Conservation (phyloP, 2,113 vertebrate species). For the Microtus oregoni region DNA sequence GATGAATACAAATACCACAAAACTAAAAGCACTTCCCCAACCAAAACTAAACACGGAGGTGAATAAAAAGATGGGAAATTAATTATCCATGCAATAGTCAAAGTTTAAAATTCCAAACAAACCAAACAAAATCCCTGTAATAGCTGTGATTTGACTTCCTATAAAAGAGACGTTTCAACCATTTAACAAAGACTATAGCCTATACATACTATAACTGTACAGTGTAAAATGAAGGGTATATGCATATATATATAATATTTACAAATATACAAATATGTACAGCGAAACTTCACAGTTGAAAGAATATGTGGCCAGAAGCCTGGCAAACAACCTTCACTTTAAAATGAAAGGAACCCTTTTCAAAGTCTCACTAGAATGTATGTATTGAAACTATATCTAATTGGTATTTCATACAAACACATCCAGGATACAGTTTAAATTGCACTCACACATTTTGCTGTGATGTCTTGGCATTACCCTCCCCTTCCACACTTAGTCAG, state of each 20-base stretch:
- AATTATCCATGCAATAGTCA: conserved; percentile 80
- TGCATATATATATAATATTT: conserved; percentile 85
- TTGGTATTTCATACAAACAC: conserved; percentile 81
- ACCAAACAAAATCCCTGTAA: conserved; percentile 23
- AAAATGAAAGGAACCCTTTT: conserved; percentile 73
- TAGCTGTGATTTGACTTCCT: conserved; percentile 71
- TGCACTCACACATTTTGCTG: conserved; percentile 63
- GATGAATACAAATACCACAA: conserved; percentile 87
- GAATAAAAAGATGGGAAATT: conserved; percentile 82
- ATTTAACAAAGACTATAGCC: conserved; percentile 75
- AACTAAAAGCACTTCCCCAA: conserved; percentile 79
- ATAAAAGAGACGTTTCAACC: conserved; percentile 72
- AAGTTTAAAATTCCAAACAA: conserved; percentile 65
- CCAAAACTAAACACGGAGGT: conserved; percentile 73
- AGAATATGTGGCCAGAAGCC: conserved; percentile 77
- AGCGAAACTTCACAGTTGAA: conserved; percentile 85
- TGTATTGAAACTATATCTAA: conserved; percentile 83
- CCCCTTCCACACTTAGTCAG: conserved; percentile 45
- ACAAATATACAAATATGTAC: conserved; percentile 88
- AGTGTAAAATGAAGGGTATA: conserved; percentile 84
- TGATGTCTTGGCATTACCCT: conserved; percentile 72
- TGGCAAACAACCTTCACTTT: conserved; percentile 76
- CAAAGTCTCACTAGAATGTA: conserved; percentile 78
- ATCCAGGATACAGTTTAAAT: conserved; percentile 69
- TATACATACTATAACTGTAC: conserved; percentile 84